Evolutionary conservation across 2,888 invertebrate species (phyloP).

Genomic region (Cheilosia pagana): DNA sequence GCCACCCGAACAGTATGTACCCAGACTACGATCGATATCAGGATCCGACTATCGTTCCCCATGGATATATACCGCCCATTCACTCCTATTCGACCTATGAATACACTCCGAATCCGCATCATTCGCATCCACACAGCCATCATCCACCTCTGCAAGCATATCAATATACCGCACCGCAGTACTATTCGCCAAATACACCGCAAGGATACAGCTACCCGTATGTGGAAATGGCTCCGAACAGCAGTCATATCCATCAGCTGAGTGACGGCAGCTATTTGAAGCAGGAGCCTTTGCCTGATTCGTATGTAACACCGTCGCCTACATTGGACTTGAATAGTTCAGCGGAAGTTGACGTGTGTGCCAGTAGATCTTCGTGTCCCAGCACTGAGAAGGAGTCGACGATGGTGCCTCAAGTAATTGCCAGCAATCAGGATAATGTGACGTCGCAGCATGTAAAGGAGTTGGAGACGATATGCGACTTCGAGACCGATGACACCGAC

Average conservation of each 20-base stretch:
- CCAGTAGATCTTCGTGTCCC: constrained; percentile 77
- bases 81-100: constrained; percentile 76
- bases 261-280: constrained; percentile 76
- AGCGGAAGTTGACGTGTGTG: constrained; percentile 80
- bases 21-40: constrained; percentile 76
- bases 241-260: constrained; percentile 38
- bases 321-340: constrained; percentile 82
- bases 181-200: constrained; percentile 71
- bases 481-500: constrained; percentile 54
- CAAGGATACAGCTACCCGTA: constrained; percentile 68
- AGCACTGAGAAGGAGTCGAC: constrained; percentile 71
- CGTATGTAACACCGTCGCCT: constrained; percentile 82
- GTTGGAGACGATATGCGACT: constrained; percentile 78
- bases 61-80: constrained; percentile 77
- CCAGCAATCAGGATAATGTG: constrained; percentile 35
- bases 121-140: constrained; percentile 75
- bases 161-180: constrained; percentile 71
- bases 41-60: constrained; percentile 78
- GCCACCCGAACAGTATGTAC: constrained; percentile 69
- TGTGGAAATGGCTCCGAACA: constrained; percentile 34
- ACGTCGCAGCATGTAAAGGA: constrained; percentile 79
- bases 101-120: constrained; percentile 74
- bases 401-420: background rate
- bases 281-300: constrained; percentile 80
- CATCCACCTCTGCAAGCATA: constrained; percentile 69